Percentiles rank a stretch among this genome's conserved stretches.
Conservation (phyloP, 2,888 invertebrate genomes). For the Eupithecia exiguata region DNA sequence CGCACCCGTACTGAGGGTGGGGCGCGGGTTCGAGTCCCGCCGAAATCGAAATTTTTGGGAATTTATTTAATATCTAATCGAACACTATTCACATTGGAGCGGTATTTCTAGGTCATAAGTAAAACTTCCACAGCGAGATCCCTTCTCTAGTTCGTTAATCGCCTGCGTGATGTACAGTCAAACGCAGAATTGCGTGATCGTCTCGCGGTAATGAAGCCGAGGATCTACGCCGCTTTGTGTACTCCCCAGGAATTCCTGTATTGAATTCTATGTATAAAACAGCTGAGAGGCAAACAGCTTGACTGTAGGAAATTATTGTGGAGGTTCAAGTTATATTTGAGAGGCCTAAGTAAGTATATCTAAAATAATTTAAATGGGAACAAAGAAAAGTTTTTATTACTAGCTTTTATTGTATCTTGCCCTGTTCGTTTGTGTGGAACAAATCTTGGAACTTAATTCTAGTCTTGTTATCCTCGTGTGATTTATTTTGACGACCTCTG, state of each 20-base stretch:
- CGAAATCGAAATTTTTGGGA: no score
- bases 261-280: slow-evolving; percentile 52
- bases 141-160: slow-evolving; percentile 23
- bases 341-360: neutral
- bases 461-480: no score
- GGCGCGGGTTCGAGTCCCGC: no score
- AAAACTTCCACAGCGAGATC: slow-evolving; percentile 2
- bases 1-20: no score
- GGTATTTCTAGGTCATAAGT: neutral
- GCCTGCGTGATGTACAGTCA: slow-evolving; percentile 35
- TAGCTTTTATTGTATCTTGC: no score
- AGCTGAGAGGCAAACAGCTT: slow-evolving; percentile 18
- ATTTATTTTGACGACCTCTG: no score
- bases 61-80: no score
- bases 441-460: no score
- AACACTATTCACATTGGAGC: neutral
- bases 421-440: no score
- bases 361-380: no score
- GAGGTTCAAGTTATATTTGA: neutral
- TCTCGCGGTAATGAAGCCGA: slow-evolving; percentile 53
- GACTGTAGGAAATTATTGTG: neutral
- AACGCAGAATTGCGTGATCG: slow-evolving; percentile 45
- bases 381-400: no score
- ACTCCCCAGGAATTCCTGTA: slow-evolving; percentile 53
- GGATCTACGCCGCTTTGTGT: slow-evolving; percentile 50